These are phyloP conservation scores for Momotus momota DNA, from an alignment of 2,797 vertebrate genomes.

Conservation along the genomic window DNA sequence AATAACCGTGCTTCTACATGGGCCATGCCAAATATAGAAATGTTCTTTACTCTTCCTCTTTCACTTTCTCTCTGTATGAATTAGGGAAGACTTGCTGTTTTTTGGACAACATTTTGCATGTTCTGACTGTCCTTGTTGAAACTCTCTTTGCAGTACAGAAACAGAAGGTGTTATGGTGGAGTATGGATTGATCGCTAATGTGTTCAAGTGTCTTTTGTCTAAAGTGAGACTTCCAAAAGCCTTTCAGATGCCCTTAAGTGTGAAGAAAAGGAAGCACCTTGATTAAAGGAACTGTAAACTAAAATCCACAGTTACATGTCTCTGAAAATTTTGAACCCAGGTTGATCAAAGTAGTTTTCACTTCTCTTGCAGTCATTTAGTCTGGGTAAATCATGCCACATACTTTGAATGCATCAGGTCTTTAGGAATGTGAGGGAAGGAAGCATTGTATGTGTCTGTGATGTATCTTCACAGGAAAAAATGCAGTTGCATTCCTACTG, in stretches of 20 bases:
- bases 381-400: neutral
- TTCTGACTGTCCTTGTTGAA: neutral
- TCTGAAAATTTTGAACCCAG: neutral
- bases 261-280: neutral
- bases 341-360: neutral
- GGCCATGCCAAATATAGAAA: neutral
- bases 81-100: neutral
- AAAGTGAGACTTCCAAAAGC: neutral
- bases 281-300: neutral
- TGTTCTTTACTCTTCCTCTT: neutral
- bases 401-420: neutral
- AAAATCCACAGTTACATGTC: accelerated
- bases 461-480: neutral
- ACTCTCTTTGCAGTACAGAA: neutral
- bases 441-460: neutral
- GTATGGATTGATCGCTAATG: neutral
- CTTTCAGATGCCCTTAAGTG: neutral
- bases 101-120: neutral
- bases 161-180: neutral
- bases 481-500: neutral
- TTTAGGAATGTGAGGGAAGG: neutral
- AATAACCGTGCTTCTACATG: neutral
- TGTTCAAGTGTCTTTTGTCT: neutral
- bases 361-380: neutral
- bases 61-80: neutral